Percentiles rank a stretch among this genome's conserved stretches.
phyloP scores from a whole-genome alignment of 2,113 vertebrate species.

The Sturnus vulgaris region DNA sequence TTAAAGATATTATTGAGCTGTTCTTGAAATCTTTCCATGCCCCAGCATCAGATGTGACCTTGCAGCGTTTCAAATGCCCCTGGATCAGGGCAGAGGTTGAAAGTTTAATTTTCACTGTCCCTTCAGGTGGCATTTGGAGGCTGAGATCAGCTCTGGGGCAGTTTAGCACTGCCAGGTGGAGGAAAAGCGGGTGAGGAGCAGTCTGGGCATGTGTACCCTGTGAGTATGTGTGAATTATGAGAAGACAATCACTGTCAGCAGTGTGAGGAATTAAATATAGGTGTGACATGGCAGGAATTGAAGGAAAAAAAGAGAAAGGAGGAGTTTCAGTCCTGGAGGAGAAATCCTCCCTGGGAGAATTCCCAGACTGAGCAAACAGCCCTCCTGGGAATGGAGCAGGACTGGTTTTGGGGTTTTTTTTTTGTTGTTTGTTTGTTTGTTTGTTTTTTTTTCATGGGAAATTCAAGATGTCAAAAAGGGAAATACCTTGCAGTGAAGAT shows the following conservation, averaged over 20 bases:
- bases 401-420: fast-evolving
- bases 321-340: background rate
- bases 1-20: background rate
- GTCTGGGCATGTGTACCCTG: background rate
- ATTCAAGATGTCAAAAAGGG: background rate
- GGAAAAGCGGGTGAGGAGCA: background rate
- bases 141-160: background rate
- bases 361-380: background rate
- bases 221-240: fast-evolving
- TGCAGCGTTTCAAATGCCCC: fast-evolving
- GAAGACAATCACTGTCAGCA: background rate
- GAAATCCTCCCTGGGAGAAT: background rate
- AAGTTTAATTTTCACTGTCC: background rate
- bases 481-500: background rate
- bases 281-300: background rate
- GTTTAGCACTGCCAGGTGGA: background rate
- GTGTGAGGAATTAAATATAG: background rate
- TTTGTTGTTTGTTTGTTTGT: no score
- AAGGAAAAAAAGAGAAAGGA: background rate
- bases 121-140: background rate
- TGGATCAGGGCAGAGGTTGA: background rate
- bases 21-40: background rate
- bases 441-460: background rate
- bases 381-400: background rate
- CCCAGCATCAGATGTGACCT: background rate